Evolutionary conservation across 2,113 vertebrate genomes (phyloP).

Genomic region (Rattus norvegicus): GRCr8 NC_086027.1:79925501-79926000

Average conservation of each 20-base stretch:
- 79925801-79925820: not conserved
- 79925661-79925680: not conserved
- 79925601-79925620: not conserved
- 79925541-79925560: constrained; percentile 6
- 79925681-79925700: constrained; percentile 27
- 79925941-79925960: not conserved
- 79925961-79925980: not conserved
- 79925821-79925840: not conserved
- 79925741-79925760: not conserved
- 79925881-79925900: constrained; percentile 43
- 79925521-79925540: not conserved
- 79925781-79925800: not conserved
- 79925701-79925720: not conserved
- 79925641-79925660: not conserved
- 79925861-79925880: not conserved
- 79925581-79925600: not conserved
- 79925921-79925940: not conserved
- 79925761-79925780: not conserved
- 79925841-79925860: not conserved
- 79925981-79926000: constrained; percentile 37
- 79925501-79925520: not conserved
- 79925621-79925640: not conserved
- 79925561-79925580: not conserved
- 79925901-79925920: not conserved
- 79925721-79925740: not conserved